Evolutionary conservation across 2,113 vertebrate genomes (phyloP), one percentile per base, ranked within the genome.

Genomic region (Aplodontia rufa): DNA sequence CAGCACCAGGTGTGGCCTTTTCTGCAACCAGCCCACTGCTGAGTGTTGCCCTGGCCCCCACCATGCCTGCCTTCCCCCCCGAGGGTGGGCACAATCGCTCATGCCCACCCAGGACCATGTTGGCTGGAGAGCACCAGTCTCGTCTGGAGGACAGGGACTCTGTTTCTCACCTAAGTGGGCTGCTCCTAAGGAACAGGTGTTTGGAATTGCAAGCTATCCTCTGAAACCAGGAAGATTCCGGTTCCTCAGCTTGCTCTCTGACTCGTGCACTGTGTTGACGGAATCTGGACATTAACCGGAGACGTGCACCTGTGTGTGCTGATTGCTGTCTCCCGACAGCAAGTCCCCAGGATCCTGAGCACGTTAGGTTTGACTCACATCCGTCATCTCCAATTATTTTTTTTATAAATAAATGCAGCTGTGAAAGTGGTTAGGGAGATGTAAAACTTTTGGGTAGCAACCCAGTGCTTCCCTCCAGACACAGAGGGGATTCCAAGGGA

Each of bases 41-140:
- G 30, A 12, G 55, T 5, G 32, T 53, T 19, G 14, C 17, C 3
- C 24, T 0, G 37, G 35, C 5, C 20, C 49, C 17, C 8, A 1
- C 16, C 17, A 5, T 5, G 5, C 13, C 24, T 0, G 3, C 9
- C 24, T 28, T 35, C 40, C 37, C 8, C 12, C 49, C 11, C 0
- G 28, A 62, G 16, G 35, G 1, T 3, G 22, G 16, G 0, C 8
- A 7, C 1, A 0, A 10, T 2, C 0, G 17, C 7, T 4, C 19
- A 0, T 1, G 0, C 17, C 32, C 42, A 6, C 30, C 0, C 3
- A 8, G 0, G 0, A 6, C n/a, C 1, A 3, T 37, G 51, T 35
- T 32, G 69, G 37, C 35, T 3, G 49, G 17, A 28, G 32, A 69
- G 16, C 5, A 13, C 3, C 32, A 19, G 68, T 24, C 75, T 47